These are phyloP conservation scores for Ennomos fuscantarius DNA, from an alignment of 2,888 invertebrate species.

Conservation along the genomic window DNA sequence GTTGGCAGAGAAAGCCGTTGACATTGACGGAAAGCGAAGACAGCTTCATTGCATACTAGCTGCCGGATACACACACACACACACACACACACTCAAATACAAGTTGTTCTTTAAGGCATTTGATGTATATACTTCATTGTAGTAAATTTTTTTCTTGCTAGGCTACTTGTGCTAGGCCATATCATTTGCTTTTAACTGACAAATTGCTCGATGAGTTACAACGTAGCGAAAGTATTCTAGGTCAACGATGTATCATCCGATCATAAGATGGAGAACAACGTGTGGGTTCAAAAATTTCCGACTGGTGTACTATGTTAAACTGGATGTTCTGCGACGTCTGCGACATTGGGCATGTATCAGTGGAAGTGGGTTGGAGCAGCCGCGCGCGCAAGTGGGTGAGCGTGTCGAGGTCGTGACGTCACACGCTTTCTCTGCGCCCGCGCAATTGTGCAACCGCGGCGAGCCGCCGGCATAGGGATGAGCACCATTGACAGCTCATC, in stretches of 20 bases:
- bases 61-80: slow-evolving; percentile 2
- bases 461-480: slow-evolving; percentile 44
- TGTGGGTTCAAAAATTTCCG: not conserved
- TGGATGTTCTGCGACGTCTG: slow-evolving; percentile 58
- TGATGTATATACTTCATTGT: too few species aligned
- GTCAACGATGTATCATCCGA: too few species aligned
- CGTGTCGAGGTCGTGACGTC: slow-evolving; percentile 85
- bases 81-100: not conserved
- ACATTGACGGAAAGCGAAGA: slow-evolving; percentile 12
- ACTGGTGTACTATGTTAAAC: slow-evolving; percentile 1
- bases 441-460: slow-evolving; percentile 71
- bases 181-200: too few species aligned
- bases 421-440: slow-evolving; percentile 81
- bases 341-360: slow-evolving; percentile 64
- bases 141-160: too few species aligned
- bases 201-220: too few species aligned
- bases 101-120: not conserved
- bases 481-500: slow-evolving; percentile 22
- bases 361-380: slow-evolving; percentile 75
- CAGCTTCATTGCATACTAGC: slow-evolving; percentile 3
- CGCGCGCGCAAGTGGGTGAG: slow-evolving; percentile 78
- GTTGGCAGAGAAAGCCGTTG: slow-evolving; percentile 39
- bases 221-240: too few species aligned
- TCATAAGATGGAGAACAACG: too few species aligned
- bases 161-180: too few species aligned